phyloP scores from a whole-genome alignment of 2,888 invertebrate species.

The Sepioteuthis lessoniana region DNA sequence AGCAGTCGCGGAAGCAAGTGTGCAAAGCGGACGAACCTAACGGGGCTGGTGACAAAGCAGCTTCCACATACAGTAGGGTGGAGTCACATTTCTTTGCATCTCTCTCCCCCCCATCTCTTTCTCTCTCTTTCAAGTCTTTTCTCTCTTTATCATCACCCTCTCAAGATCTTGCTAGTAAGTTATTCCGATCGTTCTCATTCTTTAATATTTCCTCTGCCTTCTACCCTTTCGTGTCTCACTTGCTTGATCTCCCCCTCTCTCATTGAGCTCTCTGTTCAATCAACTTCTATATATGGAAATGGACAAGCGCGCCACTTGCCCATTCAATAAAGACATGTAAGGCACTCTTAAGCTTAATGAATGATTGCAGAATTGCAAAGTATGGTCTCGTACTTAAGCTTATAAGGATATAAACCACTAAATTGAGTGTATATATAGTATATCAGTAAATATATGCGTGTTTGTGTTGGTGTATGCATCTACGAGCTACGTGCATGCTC shows the following conservation, averaged over 20 bases:
- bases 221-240: background rate
- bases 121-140: no score
- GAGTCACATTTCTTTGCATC: background rate
- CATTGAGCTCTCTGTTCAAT: background rate
- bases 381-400: background rate
- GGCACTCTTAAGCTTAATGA: background rate
- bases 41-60: background rate
- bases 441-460: background rate
- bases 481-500: background rate
- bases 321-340: background rate
- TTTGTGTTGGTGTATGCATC: background rate
- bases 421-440: background rate
- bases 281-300: constrained; percentile 23
- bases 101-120: no score
- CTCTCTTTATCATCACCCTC: background rate
- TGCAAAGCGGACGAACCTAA: background rate
- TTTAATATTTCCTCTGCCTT: background rate
- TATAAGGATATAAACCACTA: background rate
- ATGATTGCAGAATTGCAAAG: background rate
- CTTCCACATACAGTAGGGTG: background rate
- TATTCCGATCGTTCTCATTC: background rate
- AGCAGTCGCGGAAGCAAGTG: background rate
- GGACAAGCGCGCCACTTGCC: constrained; percentile 21
- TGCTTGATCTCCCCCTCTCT: background rate
- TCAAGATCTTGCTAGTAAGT: background rate